Evolutionary conservation across 2,113 vertebrate genomes (phyloP), one percentile per base, ranked within the genome.

Genomic region (Oryzias javanicus): DNA sequence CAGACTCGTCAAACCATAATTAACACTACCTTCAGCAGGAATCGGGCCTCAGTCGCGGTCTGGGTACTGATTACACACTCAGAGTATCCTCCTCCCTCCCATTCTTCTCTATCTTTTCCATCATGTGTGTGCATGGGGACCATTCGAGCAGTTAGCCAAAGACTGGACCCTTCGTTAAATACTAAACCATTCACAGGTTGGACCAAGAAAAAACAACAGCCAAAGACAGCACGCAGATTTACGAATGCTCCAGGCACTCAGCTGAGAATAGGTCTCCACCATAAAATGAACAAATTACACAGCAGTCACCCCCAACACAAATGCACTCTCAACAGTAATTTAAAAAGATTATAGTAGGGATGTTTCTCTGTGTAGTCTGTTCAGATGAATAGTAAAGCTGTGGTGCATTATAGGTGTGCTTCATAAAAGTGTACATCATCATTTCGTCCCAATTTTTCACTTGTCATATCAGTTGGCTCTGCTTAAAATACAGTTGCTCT

Each of bases 181-280:
- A 89, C 89, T 90, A 90, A 91, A 91, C 87, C 89, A 91, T 87
- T 80, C 89, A 85, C 89, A 90, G 89, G 91, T 92, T 89, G 89
- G 89, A 90, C 81, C 65, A 76, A 87, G 89, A 90, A 91, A 90
- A 85, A 90, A 91, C 89, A 91, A 88, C 86, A 81, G 78, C 70
- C 70, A 42, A 76, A 90, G 89, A 91, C 90, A 88, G 86, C 81
- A 82, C 68, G 63, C 81, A 87, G 90, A 92, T 91, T 91, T 92
- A 92, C 70, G 82, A 86, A 48, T 25, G 72, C 84, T 85, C 55
- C 49, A 76, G 86, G 87, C 90, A 89, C 89, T 90, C 85, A 83
- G 70, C 76, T 80, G 88, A 86, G 86, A 89, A 85, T 84, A 81
- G 83, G 78, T 83, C 83, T 87, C 76, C 64, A 49, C 80, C 73